These are phyloP conservation scores for Parus major DNA, from an alignment of 2,113 vertebrate genomes.

Conservation along the genomic window DNA sequence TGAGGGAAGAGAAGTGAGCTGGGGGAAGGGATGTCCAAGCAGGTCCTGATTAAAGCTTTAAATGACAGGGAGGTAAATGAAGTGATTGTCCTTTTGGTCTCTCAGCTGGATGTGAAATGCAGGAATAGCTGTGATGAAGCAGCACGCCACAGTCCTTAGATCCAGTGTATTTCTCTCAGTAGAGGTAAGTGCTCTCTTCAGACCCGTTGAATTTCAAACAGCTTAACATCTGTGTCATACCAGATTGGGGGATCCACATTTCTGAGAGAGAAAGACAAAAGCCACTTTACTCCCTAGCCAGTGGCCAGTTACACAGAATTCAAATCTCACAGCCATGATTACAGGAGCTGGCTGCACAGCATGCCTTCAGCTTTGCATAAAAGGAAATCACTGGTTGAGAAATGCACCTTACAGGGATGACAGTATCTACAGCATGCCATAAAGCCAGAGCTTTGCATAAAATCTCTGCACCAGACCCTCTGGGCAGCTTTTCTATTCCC, in stretches of 20 bases:
- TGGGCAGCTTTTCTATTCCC: neutral
- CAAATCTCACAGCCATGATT: neutral
- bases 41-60: constrained; percentile 64
- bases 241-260: constrained; percentile 98
- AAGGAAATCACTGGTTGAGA: neutral
- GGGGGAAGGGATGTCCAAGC: constrained; percentile 20
- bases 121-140: constrained; percentile 63
- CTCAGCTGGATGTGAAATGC: constrained; percentile 65
- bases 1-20: constrained; percentile 11
- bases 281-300: neutral
- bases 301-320: neutral
- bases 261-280: constrained; percentile 71
- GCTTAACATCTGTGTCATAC: constrained; percentile 98
- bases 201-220: constrained; percentile 98
- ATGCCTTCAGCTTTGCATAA: neutral
- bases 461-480: neutral
- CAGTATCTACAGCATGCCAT: neutral
- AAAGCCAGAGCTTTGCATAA: neutral
- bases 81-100: constrained; percentile 71
- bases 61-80: constrained; percentile 59
- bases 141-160: constrained; percentile 57
- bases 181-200: constrained; percentile 71
- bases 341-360: neutral
- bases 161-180: constrained; percentile 55
- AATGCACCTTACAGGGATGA: neutral